A percentile compares a stretch with the other conserved stretches of the same genome.
Conservation (phyloP, 2,113 vertebrate species). For the Hippocampus barbouri region DNA sequence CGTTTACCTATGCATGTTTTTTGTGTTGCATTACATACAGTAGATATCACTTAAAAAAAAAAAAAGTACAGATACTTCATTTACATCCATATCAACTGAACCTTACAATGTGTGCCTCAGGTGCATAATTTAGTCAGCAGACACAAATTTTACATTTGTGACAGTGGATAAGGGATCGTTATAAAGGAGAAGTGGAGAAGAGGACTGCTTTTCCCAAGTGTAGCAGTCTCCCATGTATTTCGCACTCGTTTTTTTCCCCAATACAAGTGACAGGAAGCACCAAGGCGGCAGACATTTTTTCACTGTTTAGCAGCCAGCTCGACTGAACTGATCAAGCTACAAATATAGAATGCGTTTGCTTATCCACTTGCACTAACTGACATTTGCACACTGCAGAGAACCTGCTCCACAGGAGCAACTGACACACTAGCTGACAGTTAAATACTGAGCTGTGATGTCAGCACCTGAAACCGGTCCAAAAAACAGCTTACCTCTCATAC, state of each 20-base stretch:
- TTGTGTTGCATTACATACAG: neutral
- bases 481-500: constrained; percentile 20
- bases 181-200: neutral
- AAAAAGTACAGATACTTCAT: neutral
- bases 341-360: constrained; percentile 3
- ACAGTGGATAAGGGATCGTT: neutral
- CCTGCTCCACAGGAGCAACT: constrained; percentile 14
- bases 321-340: neutral
- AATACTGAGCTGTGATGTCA: constrained; percentile 50
- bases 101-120: neutral
- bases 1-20: neutral
- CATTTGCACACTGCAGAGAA: constrained; percentile 10
- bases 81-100: no score
- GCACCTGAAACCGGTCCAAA: constrained; percentile 28
- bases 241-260: neutral
- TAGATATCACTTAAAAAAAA: no score
- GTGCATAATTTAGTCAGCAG: neutral
- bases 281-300: neutral
- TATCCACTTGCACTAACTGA: constrained; percentile 5
- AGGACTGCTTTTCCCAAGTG: neutral
- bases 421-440: neutral
- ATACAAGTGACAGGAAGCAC: neutral
- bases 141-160: neutral
- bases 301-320: neutral
- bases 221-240: neutral